Evolutionary conservation across 2,797 vertebrate genomes (phyloP), one percentile per base, ranked within the genome.

Genomic region (Malurus leucopterus): DNA sequence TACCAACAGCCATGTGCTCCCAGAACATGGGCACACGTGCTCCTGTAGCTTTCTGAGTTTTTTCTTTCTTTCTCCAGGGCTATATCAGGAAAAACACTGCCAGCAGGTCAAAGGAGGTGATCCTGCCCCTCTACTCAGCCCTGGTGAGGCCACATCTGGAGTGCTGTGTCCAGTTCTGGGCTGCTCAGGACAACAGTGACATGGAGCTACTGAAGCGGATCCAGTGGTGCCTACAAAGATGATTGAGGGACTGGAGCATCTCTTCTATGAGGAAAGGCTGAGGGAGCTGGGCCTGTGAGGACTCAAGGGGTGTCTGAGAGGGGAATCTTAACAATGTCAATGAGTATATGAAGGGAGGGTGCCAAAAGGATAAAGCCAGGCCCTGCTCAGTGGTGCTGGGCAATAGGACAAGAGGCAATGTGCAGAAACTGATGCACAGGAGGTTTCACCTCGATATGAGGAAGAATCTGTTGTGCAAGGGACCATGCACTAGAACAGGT

Each of bases 1-100:
- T 50, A 21, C 26, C 36, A 27, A 14, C 10, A 79, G 57, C 11
- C 5, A 4, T 5, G 3, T 55, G 11, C 24, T 68, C 26, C 23
- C 24, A 74, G 13, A 65, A 32, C 22, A 22, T 2, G 11, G 29
- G 30, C 22, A 61, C 23, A 8, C 0, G 0, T 1, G 2, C 20
- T 63, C 21, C 36, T n/a, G 32, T 57, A 53, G 32, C 21, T 58
- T 70, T 57, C n/a, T 14, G 24, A 68, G 23, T 12, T 43, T 38
- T 11, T 49, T 55, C 46, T 18, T 46, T 59, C 30, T 29, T 68
- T 69, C 32, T 63, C 29, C 63, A 34, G 17, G 20, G 21, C 16
- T 34, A 10, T 36, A 16, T 26, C 44, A 40, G 63, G 24, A 57
- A 69, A 7, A 75, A 1, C 50, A 51, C 6, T 57, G 17, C 24